Evolutionary conservation across 2,888 invertebrate species (phyloP).

Genomic region (Lasioglossum malachurum): DNA sequence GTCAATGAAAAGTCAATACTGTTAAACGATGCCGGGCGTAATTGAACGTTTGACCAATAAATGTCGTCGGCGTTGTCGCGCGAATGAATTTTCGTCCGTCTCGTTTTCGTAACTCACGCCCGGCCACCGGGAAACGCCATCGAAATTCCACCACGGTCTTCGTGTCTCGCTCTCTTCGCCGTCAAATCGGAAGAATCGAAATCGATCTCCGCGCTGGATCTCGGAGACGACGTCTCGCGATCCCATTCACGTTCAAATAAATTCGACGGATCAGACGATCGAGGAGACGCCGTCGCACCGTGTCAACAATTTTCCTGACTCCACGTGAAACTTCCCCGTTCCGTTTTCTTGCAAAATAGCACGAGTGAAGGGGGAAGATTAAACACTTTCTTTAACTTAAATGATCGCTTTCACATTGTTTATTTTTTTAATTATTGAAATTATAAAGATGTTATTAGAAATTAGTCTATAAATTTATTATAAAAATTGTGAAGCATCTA

Average conservation of each 20-base stretch:
- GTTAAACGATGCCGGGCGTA: conserved; percentile 44
- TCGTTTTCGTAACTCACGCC: conserved; percentile 28
- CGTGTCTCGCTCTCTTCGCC: neutral
- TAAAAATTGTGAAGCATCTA: no score
- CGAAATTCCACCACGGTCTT: conserved; percentile 13
- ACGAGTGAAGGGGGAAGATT: no score
- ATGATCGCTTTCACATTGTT: no score
- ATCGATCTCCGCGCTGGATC: neutral
- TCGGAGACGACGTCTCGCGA: neutral
- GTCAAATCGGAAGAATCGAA: neutral
- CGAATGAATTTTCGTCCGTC: conserved; percentile 31
- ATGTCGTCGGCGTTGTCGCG: conserved; percentile 24
- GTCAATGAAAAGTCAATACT: conserved; percentile 45
- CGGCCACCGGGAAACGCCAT: neutral
- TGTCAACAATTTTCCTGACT: neutral
- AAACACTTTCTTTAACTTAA: no score
- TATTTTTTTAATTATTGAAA: no score
- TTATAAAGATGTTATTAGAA: no score
- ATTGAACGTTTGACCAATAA: conserved; percentile 49
- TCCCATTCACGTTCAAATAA: conserved; percentile 14
- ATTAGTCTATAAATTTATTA: no score
- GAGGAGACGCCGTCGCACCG: neutral
- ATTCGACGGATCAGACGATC: neutral
- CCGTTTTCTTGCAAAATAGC: neutral
- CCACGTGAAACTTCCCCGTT: neutral